Evolutionary conservation across 2,888 invertebrate genomes (phyloP).

Genomic region (Micoletzkya japonica): DNA sequence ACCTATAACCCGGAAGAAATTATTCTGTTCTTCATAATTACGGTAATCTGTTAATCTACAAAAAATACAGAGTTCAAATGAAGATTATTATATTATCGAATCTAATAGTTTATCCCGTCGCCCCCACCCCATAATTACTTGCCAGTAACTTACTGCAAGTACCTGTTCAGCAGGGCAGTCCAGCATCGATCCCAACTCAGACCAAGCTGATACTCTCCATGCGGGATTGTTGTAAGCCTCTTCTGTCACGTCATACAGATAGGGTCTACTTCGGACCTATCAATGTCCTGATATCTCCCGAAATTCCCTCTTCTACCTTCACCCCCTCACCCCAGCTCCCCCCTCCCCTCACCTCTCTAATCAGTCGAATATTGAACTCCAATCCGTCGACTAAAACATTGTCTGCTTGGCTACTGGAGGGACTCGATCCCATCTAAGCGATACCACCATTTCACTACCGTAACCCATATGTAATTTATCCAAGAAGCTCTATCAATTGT

Average conservation of each 20-base stretch:
- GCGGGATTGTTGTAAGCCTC: constrained; percentile 27
- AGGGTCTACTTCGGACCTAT: constrained; percentile 17
- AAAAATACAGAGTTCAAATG: too few species aligned
- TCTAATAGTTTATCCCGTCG: too few species aligned
- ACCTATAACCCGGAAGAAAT: too few species aligned
- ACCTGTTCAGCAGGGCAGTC: constrained; percentile 21
- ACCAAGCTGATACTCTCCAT: constrained; percentile 23
- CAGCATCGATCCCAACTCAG: neutral
- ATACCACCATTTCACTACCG: constrained; percentile 1
- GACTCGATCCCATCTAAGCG: constrained; percentile 24
- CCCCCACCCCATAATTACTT: neutral
- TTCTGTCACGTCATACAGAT: constrained; percentile 14
- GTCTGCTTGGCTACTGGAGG: too few species aligned
- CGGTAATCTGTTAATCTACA: too few species aligned
- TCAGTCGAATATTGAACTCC: constrained; percentile 21
- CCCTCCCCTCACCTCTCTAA: neutral
- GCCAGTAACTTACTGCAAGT: neutral
- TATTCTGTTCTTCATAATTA: too few species aligned
- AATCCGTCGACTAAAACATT: neutral
- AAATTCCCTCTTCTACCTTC: neutral
- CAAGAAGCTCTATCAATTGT: neutral
- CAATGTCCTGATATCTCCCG: neutral
- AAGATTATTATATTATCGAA: too few species aligned
- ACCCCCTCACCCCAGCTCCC: neutral
- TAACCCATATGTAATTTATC: neutral